phyloP scores from a whole-genome alignment of 2,113 vertebrate genomes.

The Clarias macrocephalus region DNA sequence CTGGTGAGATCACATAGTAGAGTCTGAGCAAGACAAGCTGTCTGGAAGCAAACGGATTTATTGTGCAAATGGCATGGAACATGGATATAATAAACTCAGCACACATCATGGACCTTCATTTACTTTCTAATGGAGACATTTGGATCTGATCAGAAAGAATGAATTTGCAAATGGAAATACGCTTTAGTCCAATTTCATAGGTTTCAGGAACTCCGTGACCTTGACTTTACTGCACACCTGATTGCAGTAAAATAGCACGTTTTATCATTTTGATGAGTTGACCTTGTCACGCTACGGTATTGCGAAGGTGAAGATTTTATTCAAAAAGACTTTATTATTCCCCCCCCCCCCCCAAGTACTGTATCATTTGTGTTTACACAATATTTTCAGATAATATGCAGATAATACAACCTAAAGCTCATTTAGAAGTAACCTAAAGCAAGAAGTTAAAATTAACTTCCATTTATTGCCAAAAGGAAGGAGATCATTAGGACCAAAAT shows the following conservation, averaged over 20 bases:
- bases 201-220: constrained; percentile 31
- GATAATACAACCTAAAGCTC: constrained; percentile 2
- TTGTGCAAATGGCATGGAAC: constrained; percentile 6
- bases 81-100: not conserved
- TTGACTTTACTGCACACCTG: constrained; percentile 2
- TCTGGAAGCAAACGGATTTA: not conserved
- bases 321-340: not conserved
- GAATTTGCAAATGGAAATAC: constrained; percentile 17
- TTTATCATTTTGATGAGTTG: constrained; percentile 15
- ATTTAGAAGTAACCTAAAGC: constrained; percentile 7
- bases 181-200: constrained; percentile 11
- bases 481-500: constrained; percentile 19
- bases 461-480: constrained; percentile 7
- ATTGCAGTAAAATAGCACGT: constrained; percentile 19
- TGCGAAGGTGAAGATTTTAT: constrained; percentile 3
- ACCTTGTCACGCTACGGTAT: not conserved
- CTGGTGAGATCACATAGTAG: constrained; percentile 3
- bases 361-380: not conserved
- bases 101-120: constrained; percentile 15
- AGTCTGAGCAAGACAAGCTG: not conserved
- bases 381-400: not conserved
- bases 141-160: constrained; percentile 23
- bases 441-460: not conserved
- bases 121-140: constrained; percentile 16
- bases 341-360: not conserved